Base-by-base conservation (phyloP, 2,888 invertebrate species). In the Serrognathus titanus region DNA sequence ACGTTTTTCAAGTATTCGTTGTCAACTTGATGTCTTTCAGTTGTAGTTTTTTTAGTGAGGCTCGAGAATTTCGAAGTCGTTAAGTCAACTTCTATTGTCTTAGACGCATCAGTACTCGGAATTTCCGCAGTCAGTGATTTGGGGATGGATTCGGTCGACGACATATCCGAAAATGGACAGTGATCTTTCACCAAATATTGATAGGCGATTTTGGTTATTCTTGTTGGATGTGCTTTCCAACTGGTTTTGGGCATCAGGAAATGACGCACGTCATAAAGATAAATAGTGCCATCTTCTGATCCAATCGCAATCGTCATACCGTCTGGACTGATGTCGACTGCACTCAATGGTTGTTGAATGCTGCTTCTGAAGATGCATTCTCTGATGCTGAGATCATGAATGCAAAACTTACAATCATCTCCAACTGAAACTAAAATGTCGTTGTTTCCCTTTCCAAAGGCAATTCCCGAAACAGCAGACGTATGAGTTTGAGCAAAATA, bases 251-350 rank as follows among this genome's bases (percentile, higher is more conserved):
- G 73, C 38, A 69, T 66, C 16, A 73, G 55, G 2, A 69, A 66
- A 50, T 70, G 66, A 52, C 67, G 63, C 24, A 73, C 58, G 51
- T 75, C 72, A 60, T 72, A 76, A 1, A 75, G 52, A 52, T 68
- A 69, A 2, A 75, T 58, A 31, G 63, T 62, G 7, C 76, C 76
- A 48, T 70, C 67, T 46, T 67, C 67, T 6, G 69, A 56, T 6
- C 73, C 75, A 3, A 71, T 68, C 0, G 68, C 73, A 11, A 75
- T 51, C 35, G 63, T 62, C 12, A 62, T 60, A 12, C 69, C 71
- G 53, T 73, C 69, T 5, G 61, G 51, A 52, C 70, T 69, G 12
- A 72, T 61, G 50, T 73, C 74, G 3, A 73, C 58, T 1, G 69
- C 61, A 3, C 70, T 71, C 1, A 75, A 62, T 1, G 70, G 65